Percentiles rank a stretch among this genome's conserved stretches.
These are phyloP conservation scores for Hyposoter dolosus DNA, from an alignment of 2,888 invertebrate species.

Conservation along the genomic window DNA sequence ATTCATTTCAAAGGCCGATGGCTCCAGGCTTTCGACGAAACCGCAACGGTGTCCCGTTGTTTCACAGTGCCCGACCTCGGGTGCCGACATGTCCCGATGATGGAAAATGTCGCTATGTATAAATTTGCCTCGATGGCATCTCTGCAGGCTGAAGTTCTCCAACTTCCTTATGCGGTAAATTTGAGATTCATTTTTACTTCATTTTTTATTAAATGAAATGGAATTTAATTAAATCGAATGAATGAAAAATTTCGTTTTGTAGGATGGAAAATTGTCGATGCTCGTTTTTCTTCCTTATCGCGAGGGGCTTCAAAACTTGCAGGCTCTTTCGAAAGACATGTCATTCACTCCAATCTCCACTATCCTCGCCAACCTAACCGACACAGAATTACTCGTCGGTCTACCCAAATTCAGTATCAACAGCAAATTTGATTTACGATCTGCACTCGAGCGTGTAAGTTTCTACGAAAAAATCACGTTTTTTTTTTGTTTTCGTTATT, in stretches of 20 bases:
- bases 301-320: constrained; percentile 84
- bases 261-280: constrained; percentile 89
- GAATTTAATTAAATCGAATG: not conserved
- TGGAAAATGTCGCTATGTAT: constrained; percentile 88
- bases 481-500: not conserved
- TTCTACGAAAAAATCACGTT: not conserved
- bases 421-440: constrained; percentile 86
- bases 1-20: constrained; percentile 93
- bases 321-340: constrained; percentile 86
- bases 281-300: constrained; percentile 87
- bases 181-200: not conserved
- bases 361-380: constrained; percentile 85
- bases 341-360: constrained; percentile 86
- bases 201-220: not conserved
- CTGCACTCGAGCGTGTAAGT: constrained; percentile 86
- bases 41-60: constrained; percentile 86
- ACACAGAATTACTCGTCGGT: constrained; percentile 86
- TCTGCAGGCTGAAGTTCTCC: constrained; percentile 89
- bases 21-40: constrained; percentile 88
- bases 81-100: constrained; percentile 88
- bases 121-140: constrained; percentile 87
- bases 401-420: constrained; percentile 88
- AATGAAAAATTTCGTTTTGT: constrained; percentile 68
- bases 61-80: constrained; percentile 88
- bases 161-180: constrained; percentile 91